Evolutionary conservation across 2,888 invertebrate genomes (phyloP), one percentile per base, ranked within the genome.

Genomic region (Augiades crinisus): DNA sequence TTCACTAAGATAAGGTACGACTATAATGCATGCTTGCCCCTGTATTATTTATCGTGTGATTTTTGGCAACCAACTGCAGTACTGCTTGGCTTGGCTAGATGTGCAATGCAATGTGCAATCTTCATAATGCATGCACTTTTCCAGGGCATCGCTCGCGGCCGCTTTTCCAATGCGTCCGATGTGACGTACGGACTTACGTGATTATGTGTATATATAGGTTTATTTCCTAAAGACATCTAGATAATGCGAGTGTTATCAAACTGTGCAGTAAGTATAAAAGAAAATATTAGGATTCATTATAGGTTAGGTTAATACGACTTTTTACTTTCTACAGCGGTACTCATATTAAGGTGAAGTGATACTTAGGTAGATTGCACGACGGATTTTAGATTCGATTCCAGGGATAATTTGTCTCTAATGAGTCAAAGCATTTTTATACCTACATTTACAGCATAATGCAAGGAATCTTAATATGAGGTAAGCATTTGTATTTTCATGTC

Each of bases 121-220:
- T 89, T 86, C 85, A 86, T 89, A 88, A 89, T 89, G 87, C 87
- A 87, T 87, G 84, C 78, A 77, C 78, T 85, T 85, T 84, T 83
- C 78, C 76, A 68, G 75, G 72, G 65, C 74, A 72, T 70, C 69
- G 78, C 75, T 70, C 66, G 70, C 66, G 72, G 75, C 63, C 59
- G 58, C 54, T 68, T 72, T 71, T 70, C 67, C 65, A 64, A 68
- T 64, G 62, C 55, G 54, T 59, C 70, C 64, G 63, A 58, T 68
- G 62, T 73, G 71, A 72, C 66, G 45, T 40, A 41, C 16, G 41
- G 34, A 34, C 17, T 49, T 34, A 49, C 27, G 27, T 40, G 30
- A 31, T 47, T 38, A 41, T 21, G 33, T 30, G 5, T 30, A 12
- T 30, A 12, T 3, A 12, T 30, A 12, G 27, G 6, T 5, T 10